Percentiles rank a stretch among this genome's conserved stretches.
Evolutionary conservation across 2,113 vertebrate species (phyloP).

Genomic region (Ictidomys tridecemlineatus): DNA sequence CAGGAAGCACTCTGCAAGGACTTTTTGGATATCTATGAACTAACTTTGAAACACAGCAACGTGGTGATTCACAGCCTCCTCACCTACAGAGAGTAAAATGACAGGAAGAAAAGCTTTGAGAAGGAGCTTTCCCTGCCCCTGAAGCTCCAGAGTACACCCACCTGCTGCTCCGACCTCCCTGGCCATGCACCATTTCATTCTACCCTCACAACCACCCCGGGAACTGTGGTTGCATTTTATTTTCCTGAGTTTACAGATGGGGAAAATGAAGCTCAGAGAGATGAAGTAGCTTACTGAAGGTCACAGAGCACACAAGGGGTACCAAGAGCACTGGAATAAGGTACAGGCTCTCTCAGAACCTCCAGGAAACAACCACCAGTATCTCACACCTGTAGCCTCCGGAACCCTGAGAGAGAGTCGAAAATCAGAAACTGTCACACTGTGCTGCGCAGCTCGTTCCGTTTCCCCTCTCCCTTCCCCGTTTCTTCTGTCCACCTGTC

Average conservation of each 20-base stretch:
- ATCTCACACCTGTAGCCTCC: too few relatives aligned
- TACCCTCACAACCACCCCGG: background rate
- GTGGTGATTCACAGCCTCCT: background rate
- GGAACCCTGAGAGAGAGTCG: background rate
- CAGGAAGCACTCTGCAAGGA: background rate
- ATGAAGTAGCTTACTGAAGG: background rate
- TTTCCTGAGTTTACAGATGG: background rate
- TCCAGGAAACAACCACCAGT: too few relatives aligned
- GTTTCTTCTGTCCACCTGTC: background rate
- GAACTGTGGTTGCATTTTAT: too few relatives aligned
- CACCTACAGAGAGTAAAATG: background rate
- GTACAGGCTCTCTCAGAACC: too few relatives aligned
- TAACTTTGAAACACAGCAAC: background rate
- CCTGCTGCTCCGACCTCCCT: background rate
- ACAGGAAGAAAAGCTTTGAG: background rate
- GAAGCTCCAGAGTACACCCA: background rate
- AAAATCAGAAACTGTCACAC: background rate
- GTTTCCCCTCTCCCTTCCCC: background rate
- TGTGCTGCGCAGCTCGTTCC: background rate
- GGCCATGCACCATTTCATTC: rapidly evolving
- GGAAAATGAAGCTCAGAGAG: background rate
- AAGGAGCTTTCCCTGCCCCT: background rate
- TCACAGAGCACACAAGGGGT: background rate
- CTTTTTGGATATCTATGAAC: background rate
- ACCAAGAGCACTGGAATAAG: background rate